These are phyloP conservation scores for Megaceryle maxima DNA, from an alignment of 2,113 vertebrate species.

Conservation along the genomic window DNA sequence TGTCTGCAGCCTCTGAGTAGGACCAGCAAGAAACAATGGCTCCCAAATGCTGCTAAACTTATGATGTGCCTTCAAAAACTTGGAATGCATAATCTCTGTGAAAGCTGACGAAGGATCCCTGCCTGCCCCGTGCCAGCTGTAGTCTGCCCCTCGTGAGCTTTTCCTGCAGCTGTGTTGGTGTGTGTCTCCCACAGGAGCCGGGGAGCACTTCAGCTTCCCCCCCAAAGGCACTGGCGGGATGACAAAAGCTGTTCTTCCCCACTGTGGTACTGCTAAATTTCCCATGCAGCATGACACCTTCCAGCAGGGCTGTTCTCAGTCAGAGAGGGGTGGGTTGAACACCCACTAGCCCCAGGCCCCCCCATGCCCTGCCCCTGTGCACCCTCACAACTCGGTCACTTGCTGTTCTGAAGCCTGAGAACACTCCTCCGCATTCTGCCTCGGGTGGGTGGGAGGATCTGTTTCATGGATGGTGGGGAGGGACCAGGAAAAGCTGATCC, in stretches of 20 bases:
- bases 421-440: neutral
- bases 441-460: neutral
- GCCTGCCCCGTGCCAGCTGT: constrained; percentile 37
- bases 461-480: neutral
- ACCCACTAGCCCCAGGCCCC: neutral
- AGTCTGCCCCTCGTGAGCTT: constrained; percentile 27
- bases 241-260: neutral
- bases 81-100: constrained; percentile 10
- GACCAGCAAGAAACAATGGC: constrained; percentile 37
- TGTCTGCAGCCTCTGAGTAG: constrained; percentile 45
- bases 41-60: constrained; percentile 65
- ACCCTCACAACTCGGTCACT: neutral
- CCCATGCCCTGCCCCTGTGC: neutral
- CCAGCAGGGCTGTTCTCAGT: neutral
- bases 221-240: neutral
- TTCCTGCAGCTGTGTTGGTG: constrained; percentile 25
- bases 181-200: neutral
- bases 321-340: neutral
- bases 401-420: neutral
- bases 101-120: constrained; percentile 44
- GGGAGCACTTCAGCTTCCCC: neutral
- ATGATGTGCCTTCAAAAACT: constrained; percentile 61
- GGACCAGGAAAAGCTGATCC: neutral
- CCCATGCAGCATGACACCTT: neutral
- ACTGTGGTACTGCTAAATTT: neutral